These are phyloP conservation scores for Cheilosia urbana DNA, from an alignment of 2,888 invertebrate species.

Conservation along the genomic window DNA sequence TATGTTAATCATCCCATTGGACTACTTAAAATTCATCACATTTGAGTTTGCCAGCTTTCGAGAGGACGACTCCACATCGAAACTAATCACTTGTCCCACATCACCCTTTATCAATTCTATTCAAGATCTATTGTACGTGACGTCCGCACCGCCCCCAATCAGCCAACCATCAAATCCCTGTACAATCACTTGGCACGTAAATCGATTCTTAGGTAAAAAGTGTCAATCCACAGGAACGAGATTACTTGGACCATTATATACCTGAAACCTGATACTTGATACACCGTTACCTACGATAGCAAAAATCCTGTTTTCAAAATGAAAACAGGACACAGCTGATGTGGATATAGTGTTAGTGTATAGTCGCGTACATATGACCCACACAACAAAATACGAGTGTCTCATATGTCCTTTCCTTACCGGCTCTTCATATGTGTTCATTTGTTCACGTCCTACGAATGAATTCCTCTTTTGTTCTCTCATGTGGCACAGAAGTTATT, in stretches of 20 bases:
- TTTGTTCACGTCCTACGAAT: conserved; percentile 11
- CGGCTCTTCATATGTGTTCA: conserved; percentile 14
- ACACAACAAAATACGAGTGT: conserved; percentile 30
- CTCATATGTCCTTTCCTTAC: conserved; percentile 39
- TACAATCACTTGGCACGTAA: conserved; percentile 11
- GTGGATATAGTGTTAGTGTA: background rate
- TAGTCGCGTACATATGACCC: background rate
- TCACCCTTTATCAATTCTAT: conserved; percentile 35
- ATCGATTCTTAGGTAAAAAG: conserved; percentile 24
- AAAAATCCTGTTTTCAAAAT: conserved; percentile 11
- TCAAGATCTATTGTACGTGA: conserved; percentile 24
- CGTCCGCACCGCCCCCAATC: background rate
- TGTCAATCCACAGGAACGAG: conserved; percentile 49
- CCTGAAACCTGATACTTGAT: background rate
- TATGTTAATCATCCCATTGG: conserved; percentile 4
- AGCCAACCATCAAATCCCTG: conserved; percentile 13
- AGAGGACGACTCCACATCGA: conserved; percentile 40
- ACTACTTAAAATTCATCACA: conserved; percentile 29
- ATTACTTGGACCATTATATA: conserved; percentile 5
- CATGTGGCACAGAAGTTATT: conserved; percentile 56
- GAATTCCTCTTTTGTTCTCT: conserved; percentile 49
- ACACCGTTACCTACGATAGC: background rate
- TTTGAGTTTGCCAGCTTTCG: conserved; percentile 25
- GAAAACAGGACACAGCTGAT: conserved; percentile 23
- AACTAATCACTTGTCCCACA: conserved; percentile 48